Evolutionary conservation across 2,113 vertebrate species (phyloP).

Genomic region (Crotophaga sulcirostris): DNA sequence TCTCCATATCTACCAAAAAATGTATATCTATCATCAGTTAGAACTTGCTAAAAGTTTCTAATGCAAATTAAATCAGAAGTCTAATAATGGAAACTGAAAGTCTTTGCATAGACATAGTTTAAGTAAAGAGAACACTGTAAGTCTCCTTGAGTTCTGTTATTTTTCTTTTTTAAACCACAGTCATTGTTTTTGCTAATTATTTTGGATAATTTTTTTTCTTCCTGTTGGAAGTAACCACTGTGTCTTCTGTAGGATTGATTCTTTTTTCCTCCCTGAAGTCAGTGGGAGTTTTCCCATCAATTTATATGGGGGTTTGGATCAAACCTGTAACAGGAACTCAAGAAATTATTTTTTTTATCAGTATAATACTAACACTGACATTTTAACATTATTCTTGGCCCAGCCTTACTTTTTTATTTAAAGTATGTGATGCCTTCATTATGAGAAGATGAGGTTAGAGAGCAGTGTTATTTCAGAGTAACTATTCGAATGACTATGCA

Average conservation of each 20-base stretch:
- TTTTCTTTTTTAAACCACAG: background rate
- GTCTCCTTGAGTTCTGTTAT: background rate
- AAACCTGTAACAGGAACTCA: background rate
- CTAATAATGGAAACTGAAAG: background rate
- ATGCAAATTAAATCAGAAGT: background rate
- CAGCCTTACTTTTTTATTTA: background rate
- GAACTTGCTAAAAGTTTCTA: background rate
- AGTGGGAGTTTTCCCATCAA: background rate
- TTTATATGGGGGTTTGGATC: background rate
- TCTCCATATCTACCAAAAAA: background rate
- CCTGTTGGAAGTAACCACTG: background rate
- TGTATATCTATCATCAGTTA: background rate
- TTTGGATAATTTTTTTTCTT: background rate
- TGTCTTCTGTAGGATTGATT: background rate
- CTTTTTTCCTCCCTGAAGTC: background rate
- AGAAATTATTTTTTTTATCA: background rate
- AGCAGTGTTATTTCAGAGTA: background rate
- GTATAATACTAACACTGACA: background rate
- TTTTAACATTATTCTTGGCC: background rate
- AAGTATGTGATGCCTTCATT: background rate
- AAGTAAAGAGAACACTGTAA: background rate
- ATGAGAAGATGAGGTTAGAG: background rate
- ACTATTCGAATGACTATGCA: constrained; percentile 27
- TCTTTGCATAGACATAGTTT: background rate
- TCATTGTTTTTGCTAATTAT: background rate